Evolutionary conservation across 2,888 invertebrate species (phyloP).

Genomic region (Julus scanicus): DNA sequence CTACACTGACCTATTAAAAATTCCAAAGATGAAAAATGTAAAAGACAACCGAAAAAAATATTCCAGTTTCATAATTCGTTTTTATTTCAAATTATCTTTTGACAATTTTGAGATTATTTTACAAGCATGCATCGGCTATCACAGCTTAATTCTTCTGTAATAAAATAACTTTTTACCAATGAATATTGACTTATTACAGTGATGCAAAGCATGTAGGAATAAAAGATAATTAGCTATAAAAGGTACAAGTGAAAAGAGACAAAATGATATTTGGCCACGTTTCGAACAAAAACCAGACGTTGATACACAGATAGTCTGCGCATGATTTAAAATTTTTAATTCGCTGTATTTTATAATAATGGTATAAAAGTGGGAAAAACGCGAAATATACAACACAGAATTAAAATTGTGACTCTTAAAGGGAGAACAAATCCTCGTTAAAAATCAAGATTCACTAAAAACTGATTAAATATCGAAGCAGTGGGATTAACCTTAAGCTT

Average conservation of each 20-base stretch:
- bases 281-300: background rate
- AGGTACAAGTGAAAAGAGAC: background rate
- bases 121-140: conserved; percentile 41
- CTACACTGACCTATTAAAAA: conserved; percentile 44
- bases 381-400: conserved; percentile 3
- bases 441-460: background rate
- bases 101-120: conserved; percentile 47
- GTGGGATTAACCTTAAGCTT: background rate
- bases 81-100: conserved; percentile 10
- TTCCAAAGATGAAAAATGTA: conserved; percentile 51
- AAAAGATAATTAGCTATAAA: background rate
- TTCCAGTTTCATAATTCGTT: background rate
- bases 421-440: background rate
- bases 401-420: background rate
- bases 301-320: background rate
- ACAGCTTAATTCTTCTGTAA: conserved; percentile 10
- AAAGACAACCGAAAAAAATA: conserved; percentile 23
- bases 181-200: background rate
- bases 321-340: background rate
- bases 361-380: background rate
- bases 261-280: background rate
- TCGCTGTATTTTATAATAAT: background rate
- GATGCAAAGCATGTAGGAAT: background rate
- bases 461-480: conserved; percentile 19
- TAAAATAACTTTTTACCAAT: conserved; percentile 40